Percentiles rank a stretch among this genome's conserved stretches.
phyloP scores from a whole-genome alignment of 2,888 invertebrate genomes.

The Amphipoea oculea region DNA sequence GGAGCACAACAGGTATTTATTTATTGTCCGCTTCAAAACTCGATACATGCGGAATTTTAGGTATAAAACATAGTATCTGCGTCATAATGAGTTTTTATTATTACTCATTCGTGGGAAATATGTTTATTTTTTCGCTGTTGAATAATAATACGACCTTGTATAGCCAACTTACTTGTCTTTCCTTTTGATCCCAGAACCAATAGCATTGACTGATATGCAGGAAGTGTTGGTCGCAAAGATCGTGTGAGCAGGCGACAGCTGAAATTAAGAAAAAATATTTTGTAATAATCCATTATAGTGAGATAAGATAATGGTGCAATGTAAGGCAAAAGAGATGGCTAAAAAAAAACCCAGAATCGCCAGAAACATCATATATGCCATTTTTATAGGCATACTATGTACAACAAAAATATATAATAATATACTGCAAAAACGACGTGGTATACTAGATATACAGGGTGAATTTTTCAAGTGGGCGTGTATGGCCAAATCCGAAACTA shows the following conservation, averaged over 20 bases:
- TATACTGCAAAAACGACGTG: too few relatives aligned
- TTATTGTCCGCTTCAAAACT: background rate
- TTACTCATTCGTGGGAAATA: background rate
- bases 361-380: too few relatives aligned
- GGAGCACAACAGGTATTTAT: background rate
- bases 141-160: background rate
- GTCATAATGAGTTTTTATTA: background rate
- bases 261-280: constrained; percentile 59
- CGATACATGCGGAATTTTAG: background rate
- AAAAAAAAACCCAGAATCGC: too few relatives aligned
- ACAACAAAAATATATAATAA: too few relatives aligned
- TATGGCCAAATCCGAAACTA: too few relatives aligned
- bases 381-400: too few relatives aligned
- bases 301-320: background rate
- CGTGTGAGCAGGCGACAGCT: constrained; percentile 93
- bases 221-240: constrained; percentile 97
- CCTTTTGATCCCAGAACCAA: constrained; percentile 93
- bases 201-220: constrained; percentile 95
- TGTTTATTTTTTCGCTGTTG: background rate
- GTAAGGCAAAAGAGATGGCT: too few relatives aligned
- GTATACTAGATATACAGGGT: too few relatives aligned
- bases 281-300: background rate
- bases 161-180: constrained; percentile 89
- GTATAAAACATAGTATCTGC: background rate
- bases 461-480: too few relatives aligned